phyloP scores from a whole-genome alignment of 30 jellyfish, hydroid and myxozoan species.

The Clytia hemisphaerica region DNA sequence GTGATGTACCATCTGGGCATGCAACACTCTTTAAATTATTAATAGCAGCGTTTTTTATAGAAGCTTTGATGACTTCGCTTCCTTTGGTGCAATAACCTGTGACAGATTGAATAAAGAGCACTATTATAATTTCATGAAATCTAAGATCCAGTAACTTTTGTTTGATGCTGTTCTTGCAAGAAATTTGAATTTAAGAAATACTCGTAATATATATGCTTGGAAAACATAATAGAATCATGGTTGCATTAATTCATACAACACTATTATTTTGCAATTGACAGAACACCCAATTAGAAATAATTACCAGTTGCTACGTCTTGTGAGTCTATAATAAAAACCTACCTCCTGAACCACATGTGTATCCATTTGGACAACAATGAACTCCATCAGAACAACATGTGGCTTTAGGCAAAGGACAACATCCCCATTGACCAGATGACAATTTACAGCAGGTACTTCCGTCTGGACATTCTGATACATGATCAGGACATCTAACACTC shows the following conservation, averaged over 20 bases:
- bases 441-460: slow-evolving; percentile 59
- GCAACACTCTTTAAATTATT: neutral
- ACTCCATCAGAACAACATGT: slow-evolving; percentile 52
- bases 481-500: slow-evolving; percentile 44
- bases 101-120: too few relatives aligned
- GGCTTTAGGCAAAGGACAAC: slow-evolving; percentile 74
- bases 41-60: neutral
- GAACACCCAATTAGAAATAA: too few relatives aligned
- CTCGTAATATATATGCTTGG: too few relatives aligned
- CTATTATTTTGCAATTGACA: too few relatives aligned
- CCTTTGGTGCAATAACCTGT: neutral
- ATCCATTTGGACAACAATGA: slow-evolving; percentile 59
- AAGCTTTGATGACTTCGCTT: neutral
- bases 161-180: too few relatives aligned
- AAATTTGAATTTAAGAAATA: too few relatives aligned
- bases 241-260: too few relatives aligned
- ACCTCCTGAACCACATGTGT: neutral
- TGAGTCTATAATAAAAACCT: too few relatives aligned
- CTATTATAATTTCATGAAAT: too few relatives aligned
- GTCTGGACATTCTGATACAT: slow-evolving; percentile 32
- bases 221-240: too few relatives aligned
- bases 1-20: slow-evolving; percentile 33
- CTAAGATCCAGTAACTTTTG: too few relatives aligned
- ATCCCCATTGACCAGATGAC: slow-evolving; percentile 47
- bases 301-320: too few relatives aligned